Percentiles rank a stretch among this genome's conserved stretches.
phyloP scores from a whole-genome alignment of 1,140 invertebrate genomes.

The Drosophila sucinea region DNA sequence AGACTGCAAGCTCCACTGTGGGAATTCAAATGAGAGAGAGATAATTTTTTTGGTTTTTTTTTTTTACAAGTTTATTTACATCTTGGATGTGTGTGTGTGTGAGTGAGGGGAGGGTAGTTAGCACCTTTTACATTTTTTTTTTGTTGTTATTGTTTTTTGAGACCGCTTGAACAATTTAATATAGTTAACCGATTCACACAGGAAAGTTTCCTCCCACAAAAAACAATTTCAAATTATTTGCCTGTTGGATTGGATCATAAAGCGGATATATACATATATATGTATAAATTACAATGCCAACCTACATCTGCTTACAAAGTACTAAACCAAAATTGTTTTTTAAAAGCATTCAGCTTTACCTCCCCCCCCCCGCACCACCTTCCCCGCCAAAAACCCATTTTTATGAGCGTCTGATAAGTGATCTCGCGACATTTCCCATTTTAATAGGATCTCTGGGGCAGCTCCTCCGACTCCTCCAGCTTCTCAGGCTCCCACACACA shows the following conservation, averaged over 20 bases:
- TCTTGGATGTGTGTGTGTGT: slow-evolving; percentile 35
- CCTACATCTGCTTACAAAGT: slow-evolving; percentile 35
- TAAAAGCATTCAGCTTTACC: not conserved
- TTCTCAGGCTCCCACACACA: slow-evolving; percentile 18
- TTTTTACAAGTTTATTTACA: slow-evolving; percentile 67
- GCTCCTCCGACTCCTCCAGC: slow-evolving; percentile 6
- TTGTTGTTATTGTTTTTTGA: not conserved
- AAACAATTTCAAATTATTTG: not conserved
- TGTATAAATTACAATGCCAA: slow-evolving; percentile 68
- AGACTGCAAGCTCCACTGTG: slow-evolving; percentile 54
- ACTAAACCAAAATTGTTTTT: slow-evolving; percentile 12
- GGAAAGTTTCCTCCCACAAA: slow-evolving; percentile 5
- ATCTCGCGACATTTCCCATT: slow-evolving; percentile 82
- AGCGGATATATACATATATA: slow-evolving; percentile 30
- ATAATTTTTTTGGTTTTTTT: slow-evolving; percentile 2
- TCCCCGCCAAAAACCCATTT: slow-evolving; percentile 72
- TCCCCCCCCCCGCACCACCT: slow-evolving; percentile 3
- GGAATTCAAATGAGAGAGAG: slow-evolving; percentile 66
- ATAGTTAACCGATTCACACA: slow-evolving; percentile 6
- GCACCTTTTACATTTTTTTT: slow-evolving; percentile 42
- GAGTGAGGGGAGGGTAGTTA: slow-evolving; percentile 45
- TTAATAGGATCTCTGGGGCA: slow-evolving; percentile 72
- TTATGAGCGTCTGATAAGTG: slow-evolving; percentile 80
- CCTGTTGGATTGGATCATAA: not conserved
- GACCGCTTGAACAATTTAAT: slow-evolving; percentile 8